These are phyloP conservation scores for Patiria miniata DNA, from an alignment of 35 echinoderm and acorn worm genomes.

Conservation along the genomic window DNA sequence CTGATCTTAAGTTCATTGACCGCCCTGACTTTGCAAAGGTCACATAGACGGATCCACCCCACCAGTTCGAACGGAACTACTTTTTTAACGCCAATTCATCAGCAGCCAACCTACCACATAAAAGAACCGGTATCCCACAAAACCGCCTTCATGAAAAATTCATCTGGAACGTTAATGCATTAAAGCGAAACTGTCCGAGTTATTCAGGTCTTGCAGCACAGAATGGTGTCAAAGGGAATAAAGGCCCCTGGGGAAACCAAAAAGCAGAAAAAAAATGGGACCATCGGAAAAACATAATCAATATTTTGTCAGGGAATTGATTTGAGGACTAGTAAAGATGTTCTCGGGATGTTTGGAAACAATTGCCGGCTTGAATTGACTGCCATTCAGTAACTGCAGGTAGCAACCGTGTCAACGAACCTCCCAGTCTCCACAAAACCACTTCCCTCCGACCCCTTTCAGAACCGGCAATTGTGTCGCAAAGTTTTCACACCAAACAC, in stretches of 20 bases:
- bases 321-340: not conserved
- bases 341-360: slow-evolving; percentile 7
- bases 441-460: too few species aligned
- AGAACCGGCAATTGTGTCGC: too few species aligned
- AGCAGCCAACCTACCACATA: not conserved
- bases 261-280: too few species aligned
- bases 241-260: not conserved
- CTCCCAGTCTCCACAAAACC: too few species aligned
- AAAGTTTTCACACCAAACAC: too few species aligned
- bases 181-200: not conserved
- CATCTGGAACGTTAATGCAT: not conserved
- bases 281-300: not conserved
- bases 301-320: slow-evolving; percentile 19
- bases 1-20: slow-evolving; percentile 9
- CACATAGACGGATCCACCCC: not conserved
- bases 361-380: slow-evolving; percentile 3
- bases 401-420: too few species aligned
- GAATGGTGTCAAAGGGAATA: not conserved
- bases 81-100: not conserved
- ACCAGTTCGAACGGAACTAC: slow-evolving; percentile 21
- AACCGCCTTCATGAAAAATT: slow-evolving; percentile 18
- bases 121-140: not conserved
- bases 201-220: not conserved
- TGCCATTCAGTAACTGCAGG: too few species aligned
- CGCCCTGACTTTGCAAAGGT: not conserved